Percentiles rank a stretch among this genome's conserved stretches.
Conservation (phyloP, 2,888 invertebrate genomes). For the Biston stratarius region DNA sequence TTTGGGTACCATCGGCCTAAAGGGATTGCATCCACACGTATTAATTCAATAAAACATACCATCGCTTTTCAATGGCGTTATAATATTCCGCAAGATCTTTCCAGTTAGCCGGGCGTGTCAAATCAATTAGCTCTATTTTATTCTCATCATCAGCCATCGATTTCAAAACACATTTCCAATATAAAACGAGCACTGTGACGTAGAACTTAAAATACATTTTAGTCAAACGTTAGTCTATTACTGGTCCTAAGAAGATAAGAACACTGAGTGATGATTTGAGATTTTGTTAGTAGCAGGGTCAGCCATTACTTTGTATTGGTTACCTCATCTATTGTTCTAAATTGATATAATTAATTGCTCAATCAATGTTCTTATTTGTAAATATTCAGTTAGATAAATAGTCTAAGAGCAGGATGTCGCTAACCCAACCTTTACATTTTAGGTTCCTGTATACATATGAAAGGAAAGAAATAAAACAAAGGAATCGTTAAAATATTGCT, state of each 20-base stretch:
- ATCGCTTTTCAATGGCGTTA: slow-evolving; percentile 60
- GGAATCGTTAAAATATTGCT: too few species aligned
- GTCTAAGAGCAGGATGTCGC: too few species aligned
- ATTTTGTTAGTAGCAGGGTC: background rate
- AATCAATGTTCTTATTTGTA: background rate
- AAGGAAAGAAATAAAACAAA: too few species aligned
- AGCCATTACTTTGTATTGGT: background rate
- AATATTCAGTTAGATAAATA: background rate
- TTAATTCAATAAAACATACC: slow-evolving; percentile 50
- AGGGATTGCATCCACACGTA: too few species aligned
- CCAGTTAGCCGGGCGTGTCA: slow-evolving; percentile 65
- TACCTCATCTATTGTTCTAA: slow-evolving; percentile 9
- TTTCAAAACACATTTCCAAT: background rate
- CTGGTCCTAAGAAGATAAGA: background rate
- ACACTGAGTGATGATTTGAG: background rate
- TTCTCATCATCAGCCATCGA: slow-evolving; percentile 27
- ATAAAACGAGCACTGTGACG: slow-evolving; percentile 3
- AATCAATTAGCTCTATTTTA: slow-evolving; percentile 60
- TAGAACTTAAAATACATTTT: background rate
- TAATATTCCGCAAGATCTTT: slow-evolving; percentile 61
- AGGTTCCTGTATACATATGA: too few species aligned
- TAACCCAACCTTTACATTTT: too few species aligned
- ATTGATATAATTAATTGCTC: background rate
- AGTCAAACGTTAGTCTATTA: background rate
- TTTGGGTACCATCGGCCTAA: too few species aligned